Base-by-base conservation (phyloP, 2,797 vertebrate genomes). In the Mallotus villosus region DNA sequence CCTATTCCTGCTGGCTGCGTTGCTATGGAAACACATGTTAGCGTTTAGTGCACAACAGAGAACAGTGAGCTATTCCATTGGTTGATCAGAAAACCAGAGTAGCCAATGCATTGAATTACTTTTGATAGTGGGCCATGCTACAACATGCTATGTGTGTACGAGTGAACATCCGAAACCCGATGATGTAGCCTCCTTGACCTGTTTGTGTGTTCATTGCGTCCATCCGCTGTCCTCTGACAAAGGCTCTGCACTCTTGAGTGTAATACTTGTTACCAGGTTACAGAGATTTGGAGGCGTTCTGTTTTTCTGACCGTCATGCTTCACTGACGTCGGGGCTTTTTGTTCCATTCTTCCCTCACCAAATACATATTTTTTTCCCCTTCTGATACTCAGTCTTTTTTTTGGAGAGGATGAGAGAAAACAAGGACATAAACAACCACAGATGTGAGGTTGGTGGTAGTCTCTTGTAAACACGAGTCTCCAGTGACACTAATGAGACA, bases 281-380 rank as follows among this genome's bases (percentile, higher is more conserved):
- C 93, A 81, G 88, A 83, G 79, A 87, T 46, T 46, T 8, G 11
- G 19, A 88, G 84, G 90, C 83, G 85, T 81, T 79, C 86, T 21
- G 14, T 71, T 82, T 91, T 89, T 90, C 88, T 81, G 89, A 83
- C 84, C 82, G 82, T 83, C 60, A 61, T 87, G 82, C 78, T 79
- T 86, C 87, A 89, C 87, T 93, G 91, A 93, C 90, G 91, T 94
- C 92, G 92, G 81, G 78, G 78, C 64, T 80, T 46, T 67, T 37
- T 14, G 9, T 58, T 73, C 84, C 79, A 78, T 76, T 71, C 78
- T 81, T 67, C 75, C 72, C 73, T 82, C 79, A 85, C 71, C 77
- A 84, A 17, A 78, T 32, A 73, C 67, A 58, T 77, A 81, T 81
- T 88, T 86, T 79, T 77, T 89, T 14, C 2, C 34, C 71, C 83